Evolutionary conservation across 2,888 invertebrate genomes (phyloP), one percentile per base, ranked within the genome.

Genomic region (Dryococelus australis): DNA sequence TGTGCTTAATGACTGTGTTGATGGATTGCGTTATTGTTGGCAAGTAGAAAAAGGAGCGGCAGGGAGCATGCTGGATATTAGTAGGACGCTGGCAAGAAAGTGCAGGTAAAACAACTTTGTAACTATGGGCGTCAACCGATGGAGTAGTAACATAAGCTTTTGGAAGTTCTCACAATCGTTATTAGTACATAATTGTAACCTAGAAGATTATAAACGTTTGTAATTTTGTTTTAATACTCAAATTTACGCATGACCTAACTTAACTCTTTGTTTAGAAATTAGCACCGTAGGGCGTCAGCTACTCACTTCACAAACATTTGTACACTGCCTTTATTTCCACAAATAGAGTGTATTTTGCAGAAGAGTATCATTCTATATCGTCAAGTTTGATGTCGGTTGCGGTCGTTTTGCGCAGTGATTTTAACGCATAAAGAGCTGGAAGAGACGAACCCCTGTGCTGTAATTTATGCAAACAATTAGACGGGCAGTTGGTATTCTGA

Each of bases 71-170:
- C 65, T 65, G 65, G 0, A 65, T 16, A 65, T 24, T 65, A 83
- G 35, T 35, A 28, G 83, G 83, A 83, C 83, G 83, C 83, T 83
- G 28, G 12, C 83, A 43, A 83, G 43, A 20, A 83, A 83, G 83
- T 43, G 24, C 83, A 83, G 83, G 83, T 83, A 83, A 43, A 65
- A 65, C 35, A 83, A 83, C 35, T 28, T 16, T 35, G 43, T 83
- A 83, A 83, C 83, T 83, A 35, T 28, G 83, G 83, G 83, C 83
- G 83, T 83, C 83, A 43, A 83, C 83, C 83, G 43, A 10, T 43
- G 28, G 16, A 16, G 65, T 65, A 65, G 65, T 24, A 65, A 2
- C n/a, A 3, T 65, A n/a, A 35, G 35, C 35, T 35, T 35, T 35
- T 35, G 35, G 35, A 35, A 35, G 20, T 65, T 20, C 10, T 65